Base-by-base conservation (phyloP, 92 coral and sea anemone genomes). In the Zoanthus gigantus region DNA sequence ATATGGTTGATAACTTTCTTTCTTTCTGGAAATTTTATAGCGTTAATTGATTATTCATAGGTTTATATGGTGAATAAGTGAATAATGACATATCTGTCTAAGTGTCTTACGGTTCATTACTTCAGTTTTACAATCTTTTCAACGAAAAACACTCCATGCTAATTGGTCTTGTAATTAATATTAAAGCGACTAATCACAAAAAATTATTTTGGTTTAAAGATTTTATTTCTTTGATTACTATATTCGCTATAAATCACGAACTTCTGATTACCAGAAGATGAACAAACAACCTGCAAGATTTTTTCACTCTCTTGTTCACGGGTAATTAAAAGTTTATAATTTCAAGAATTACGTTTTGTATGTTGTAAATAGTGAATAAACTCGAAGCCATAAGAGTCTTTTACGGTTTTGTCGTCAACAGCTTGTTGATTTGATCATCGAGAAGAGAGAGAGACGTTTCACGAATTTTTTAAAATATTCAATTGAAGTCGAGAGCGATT, bases 21-120 rank as follows among this genome's bases (percentile, higher is more conserved):
- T 61, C 32, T 32, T 23, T 0, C 47, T 80, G 74, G 57, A 18
- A 60, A 81, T 23, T 11, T 67, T 11, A 13, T 46, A 5, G 32
- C 52, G 75, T 66, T 81, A 28, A 81, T 69, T 81, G 61, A 48
- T 81, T 65, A 66, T 81, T 81, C 75, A 81, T 81, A 45, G 28
- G 60, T 15, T 66, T 60, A 81, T 73, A 66, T 67, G 74, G 18
- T 46, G 52, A 81, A 81, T 67, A 46, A 81, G 85, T 81, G 85
- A 46, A 66, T 11, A 73, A 46, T 81, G 85, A 63, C 74, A 81
- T 66, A 65, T 69, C 54, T 79, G 72, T 60, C 84, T 42, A 61
- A 75, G 52, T 17, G 14, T 16, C 31, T 63, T 71, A 66, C 60
- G 63, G 75, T 31, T 66, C 45, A 29, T 63, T 63, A 3, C 9